Percentiles rank a stretch among this genome's conserved stretches.
phyloP scores from a whole-genome alignment of 2,888 invertebrate species.

The Drosophila sordidapex region DNA sequence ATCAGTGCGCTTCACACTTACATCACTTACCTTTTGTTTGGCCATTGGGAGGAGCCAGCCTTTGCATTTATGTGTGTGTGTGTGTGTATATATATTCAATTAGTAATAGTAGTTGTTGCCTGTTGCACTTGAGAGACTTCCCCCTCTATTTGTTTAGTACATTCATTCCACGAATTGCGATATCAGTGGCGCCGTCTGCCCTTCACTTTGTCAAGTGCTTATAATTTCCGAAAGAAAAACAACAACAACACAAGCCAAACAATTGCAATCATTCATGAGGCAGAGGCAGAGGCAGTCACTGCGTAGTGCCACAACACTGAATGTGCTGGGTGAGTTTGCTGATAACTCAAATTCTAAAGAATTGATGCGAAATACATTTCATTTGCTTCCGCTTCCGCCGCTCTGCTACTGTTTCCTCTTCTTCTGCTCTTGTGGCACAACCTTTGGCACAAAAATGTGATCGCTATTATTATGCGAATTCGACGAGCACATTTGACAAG shows the following conservation, averaged over 20 bases:
- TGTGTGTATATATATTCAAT: background rate
- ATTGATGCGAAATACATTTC: constrained; percentile 18
- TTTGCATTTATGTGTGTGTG: background rate
- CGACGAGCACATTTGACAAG: constrained; percentile 24
- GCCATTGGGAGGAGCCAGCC: constrained; percentile 11
- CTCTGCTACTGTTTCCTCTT: background rate
- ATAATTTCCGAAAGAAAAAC: constrained; percentile 22
- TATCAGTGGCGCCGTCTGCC: constrained; percentile 41
- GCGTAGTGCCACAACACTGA: background rate
- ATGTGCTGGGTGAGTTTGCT: constrained; percentile 10
- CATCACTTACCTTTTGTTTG: constrained; percentile 26
- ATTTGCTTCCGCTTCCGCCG: background rate
- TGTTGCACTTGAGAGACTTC: constrained; percentile 17
- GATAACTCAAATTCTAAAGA: constrained; percentile 26
- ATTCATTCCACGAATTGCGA: constrained; percentile 44
- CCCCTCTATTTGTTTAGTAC: constrained; percentile 29
- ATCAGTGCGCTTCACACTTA: constrained; percentile 6
- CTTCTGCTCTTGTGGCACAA: background rate
- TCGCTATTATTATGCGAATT: constrained; percentile 31
- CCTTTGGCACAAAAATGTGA: constrained; percentile 29
- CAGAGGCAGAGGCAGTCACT: constrained; percentile 28
- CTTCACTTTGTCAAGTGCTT: constrained; percentile 51
- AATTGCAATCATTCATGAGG: constrained; percentile 47
- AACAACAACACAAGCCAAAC: constrained; percentile 17
- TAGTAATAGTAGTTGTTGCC: background rate